phyloP scores from a whole-genome alignment of 2,113 vertebrate species.

The Pelecanoides urinatrix region DNA sequence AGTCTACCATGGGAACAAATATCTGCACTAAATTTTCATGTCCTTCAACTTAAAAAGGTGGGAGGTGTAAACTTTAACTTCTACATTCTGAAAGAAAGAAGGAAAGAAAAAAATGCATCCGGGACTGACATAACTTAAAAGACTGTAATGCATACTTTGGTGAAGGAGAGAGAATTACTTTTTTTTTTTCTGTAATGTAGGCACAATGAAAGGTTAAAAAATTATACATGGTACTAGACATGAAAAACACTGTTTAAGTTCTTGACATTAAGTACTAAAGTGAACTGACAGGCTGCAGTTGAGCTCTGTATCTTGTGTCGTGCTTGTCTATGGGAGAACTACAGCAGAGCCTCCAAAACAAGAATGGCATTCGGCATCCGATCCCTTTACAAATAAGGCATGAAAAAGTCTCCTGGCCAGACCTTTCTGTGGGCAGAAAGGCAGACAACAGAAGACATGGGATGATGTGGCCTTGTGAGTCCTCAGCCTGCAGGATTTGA shows the following conservation, averaged over 20 bases:
- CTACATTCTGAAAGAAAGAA: neutral
- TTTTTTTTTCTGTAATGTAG: neutral
- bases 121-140: neutral
- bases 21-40: neutral
- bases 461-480: neutral
- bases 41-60: neutral
- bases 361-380: neutral
- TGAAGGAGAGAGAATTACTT: neutral
- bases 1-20: conserved; percentile 1
- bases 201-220: neutral
- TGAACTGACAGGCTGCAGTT: neutral
- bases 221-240: neutral
- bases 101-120: neutral
- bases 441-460: neutral
- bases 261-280: neutral
- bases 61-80: neutral
- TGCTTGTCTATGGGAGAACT: neutral
- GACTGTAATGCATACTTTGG: neutral
- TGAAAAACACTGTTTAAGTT: neutral
- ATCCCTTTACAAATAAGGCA: neutral
- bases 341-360: neutral
- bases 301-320: neutral
- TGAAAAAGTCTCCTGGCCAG: neutral
- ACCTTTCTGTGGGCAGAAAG: neutral
- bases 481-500: neutral